Evolutionary conservation across 92 coral and sea anemone species (phyloP), one percentile per base, ranked within the genome.

Genomic region (Nematostella vectensis): DNA sequence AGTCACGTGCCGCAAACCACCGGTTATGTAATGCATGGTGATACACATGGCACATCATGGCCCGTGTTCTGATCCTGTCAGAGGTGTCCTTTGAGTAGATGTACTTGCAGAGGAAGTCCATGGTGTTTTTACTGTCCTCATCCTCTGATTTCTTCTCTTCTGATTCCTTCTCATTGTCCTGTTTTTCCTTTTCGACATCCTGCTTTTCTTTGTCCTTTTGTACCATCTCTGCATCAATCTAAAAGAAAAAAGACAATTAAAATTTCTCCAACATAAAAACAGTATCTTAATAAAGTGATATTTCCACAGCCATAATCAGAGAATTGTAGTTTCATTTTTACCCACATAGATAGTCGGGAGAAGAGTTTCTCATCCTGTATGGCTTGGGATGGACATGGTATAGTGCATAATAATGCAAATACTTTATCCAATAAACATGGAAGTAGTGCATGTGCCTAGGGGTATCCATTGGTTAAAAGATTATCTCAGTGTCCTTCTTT

Each of bases 1-100:
- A 75, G 66, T 91, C 95, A 3, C 98, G 84, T 51, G 98, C 96
- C 53, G 86, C 98, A 73, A 77, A 91, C 95, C 95, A 91, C 40
- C 85, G 61, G 66, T 91, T 87, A 69, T 91, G 91, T 31, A 91
- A 47, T 12, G 96, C 98, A 57, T 81, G 93, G 42, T 87, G 95
- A 47, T 86, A 86, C 11, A 91, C 81, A 50, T 91, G 94, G 68
- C 98, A 91, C 48, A 89, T 71, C 95, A 89, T 89, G 30, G 97
- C 95, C 19, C 97, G 80, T 4, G 97, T 89, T 25, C 97, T 74
- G 58, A 89, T 89, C 4, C 97, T 89, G 54, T 89, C 88, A 0
- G 97, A 89, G 0, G 88, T 83, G 28, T 89, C 97, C 40, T 87
- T 83, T 55, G 97, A 89, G 70, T 89, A 89, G 57, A 89, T 89